phyloP scores from a whole-genome alignment of 2,888 invertebrate species.

The Boloria euphrosyne region DNA sequence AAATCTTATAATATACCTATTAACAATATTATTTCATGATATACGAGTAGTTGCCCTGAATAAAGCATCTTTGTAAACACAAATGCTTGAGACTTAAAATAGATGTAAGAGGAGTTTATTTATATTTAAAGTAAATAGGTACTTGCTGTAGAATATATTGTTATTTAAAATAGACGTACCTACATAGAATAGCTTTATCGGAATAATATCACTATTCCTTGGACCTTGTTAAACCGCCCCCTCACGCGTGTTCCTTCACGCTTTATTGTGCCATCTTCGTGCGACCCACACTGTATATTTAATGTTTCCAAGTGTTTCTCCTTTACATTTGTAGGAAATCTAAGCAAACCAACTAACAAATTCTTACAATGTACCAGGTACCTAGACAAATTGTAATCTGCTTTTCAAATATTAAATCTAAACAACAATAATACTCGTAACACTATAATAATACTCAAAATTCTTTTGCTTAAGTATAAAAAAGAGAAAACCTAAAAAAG shows the following conservation, averaged over 20 bases:
- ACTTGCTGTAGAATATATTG: slow-evolving; percentile 15
- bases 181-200: slow-evolving; percentile 26
- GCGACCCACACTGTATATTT: slow-evolving; percentile 33
- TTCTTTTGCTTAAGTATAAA: no score
- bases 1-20: no score
- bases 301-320: slow-evolving; percentile 29
- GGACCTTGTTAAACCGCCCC: slow-evolving; percentile 42
- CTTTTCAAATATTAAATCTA: not conserved
- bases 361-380: not conserved
- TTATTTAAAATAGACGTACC: slow-evolving; percentile 19
- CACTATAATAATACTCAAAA: no score
- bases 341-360: not conserved
- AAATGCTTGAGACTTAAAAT: no score
- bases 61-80: no score
- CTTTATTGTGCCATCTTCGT: slow-evolving; percentile 45
- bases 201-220: slow-evolving; percentile 32
- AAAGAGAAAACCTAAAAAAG: no score
- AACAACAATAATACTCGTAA: no score
- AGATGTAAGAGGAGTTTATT: no score
- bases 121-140: not conserved
- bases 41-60: no score
- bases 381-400: not conserved
- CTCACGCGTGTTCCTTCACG: slow-evolving; percentile 42
- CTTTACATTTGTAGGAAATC: slow-evolving; percentile 7
- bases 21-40: no score